phyloP scores from a whole-genome alignment of 1,140 invertebrate species.

The Trichonephila clavipes region DNA sequence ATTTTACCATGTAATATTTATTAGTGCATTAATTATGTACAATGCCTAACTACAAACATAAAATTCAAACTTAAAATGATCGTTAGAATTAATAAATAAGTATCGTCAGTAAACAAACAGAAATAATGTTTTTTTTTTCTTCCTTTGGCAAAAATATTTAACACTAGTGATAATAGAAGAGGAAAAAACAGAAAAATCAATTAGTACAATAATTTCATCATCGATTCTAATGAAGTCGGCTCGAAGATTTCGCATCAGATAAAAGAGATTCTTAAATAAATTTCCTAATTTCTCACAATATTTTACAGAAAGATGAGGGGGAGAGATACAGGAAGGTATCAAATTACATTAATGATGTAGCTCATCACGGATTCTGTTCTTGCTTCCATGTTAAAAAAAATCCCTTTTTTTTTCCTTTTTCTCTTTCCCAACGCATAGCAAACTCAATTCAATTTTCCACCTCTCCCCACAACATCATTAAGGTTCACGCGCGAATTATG shows the following conservation, averaged over 20 bases:
- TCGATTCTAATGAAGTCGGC: not conserved
- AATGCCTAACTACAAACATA: too few species aligned
- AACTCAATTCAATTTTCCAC: conserved; percentile 4
- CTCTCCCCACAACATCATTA: conserved; percentile 8
- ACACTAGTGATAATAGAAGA: too few species aligned
- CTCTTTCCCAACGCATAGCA: not conserved
- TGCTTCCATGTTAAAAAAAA: not conserved
- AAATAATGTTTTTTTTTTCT: too few species aligned
- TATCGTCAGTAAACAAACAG: too few species aligned
- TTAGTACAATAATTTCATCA: too few species aligned
- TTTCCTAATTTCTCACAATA: not conserved
- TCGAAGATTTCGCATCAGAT: not conserved
- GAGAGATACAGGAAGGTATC: not conserved
- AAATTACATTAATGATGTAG: conserved; percentile 22
- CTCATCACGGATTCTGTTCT: not conserved
- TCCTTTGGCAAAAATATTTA: too few species aligned
- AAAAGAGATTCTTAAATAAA: not conserved
- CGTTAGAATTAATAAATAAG: too few species aligned
- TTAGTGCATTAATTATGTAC: too few species aligned
- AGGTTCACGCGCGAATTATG: conserved; percentile 42
- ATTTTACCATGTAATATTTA: too few species aligned
- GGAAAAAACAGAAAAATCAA: too few species aligned
- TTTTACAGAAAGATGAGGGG: not conserved
- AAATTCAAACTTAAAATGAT: too few species aligned
- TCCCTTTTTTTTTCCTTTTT: not conserved